Conservation (phyloP, 2,888 invertebrate genomes). For the Pomacea canaliculata region DNA sequence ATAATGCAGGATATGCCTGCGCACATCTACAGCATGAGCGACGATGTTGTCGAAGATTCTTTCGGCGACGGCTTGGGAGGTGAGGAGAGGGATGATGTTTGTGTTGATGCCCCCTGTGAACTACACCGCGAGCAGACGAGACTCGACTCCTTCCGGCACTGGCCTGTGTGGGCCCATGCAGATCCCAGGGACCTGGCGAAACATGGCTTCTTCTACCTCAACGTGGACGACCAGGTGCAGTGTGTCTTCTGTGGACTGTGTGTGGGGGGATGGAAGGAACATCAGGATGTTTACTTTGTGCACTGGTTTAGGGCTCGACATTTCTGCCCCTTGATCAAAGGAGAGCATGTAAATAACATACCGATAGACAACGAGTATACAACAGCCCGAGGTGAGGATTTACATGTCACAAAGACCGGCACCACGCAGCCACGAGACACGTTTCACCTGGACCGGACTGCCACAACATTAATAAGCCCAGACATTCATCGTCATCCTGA, state of each 20-base stretch:
- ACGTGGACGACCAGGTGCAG: conserved; percentile 84
- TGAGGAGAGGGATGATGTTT: not conserved
- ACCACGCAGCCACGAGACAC: not conserved
- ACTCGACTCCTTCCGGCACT: conserved; percentile 7
- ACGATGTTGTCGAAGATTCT: too few relatives aligned
- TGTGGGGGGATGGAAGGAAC: conserved; percentile 89
- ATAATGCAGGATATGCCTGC: too few relatives aligned
- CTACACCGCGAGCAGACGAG: not conserved
- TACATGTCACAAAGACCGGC: not conserved
- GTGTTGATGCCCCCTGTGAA: not conserved
- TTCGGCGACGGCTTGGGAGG: too few relatives aligned
- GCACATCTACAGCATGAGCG: too few relatives aligned
- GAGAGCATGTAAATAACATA: conserved; percentile 5
- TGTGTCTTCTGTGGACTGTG: conserved; percentile 94
- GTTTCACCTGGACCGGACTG: not conserved
- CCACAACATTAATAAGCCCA: not conserved
- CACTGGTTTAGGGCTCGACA: conserved; percentile 15
- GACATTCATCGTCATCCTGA: not conserved
- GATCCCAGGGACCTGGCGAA: conserved; percentile 77
- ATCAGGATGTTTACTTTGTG: conserved; percentile 75
- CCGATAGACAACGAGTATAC: not conserved
- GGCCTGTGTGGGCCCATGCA: conserved; percentile 21
- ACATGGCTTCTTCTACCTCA: conserved; percentile 87
- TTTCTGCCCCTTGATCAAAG: conserved; percentile 10
- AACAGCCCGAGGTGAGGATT: not conserved